Base-by-base conservation (phyloP, 1,140 invertebrate species). In the Ladona fulva region DNA sequence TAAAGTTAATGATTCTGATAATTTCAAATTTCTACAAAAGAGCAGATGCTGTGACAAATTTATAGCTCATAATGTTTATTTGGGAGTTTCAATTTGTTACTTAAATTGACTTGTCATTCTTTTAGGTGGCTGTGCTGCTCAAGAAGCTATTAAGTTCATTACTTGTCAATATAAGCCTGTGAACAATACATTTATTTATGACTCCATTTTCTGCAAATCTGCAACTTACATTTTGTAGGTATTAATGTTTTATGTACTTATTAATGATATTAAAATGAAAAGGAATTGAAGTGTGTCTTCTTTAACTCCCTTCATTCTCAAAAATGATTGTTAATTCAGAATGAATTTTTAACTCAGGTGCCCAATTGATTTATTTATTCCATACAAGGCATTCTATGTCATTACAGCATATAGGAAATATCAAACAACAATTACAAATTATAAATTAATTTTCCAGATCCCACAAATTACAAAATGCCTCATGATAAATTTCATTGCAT, bases 81-180 rank as follows among this genome's bases (percentile, higher is more conserved):
- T 77, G n/a, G 1, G 11, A 76, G 11, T 19, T 25, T 44, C 12
- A 29, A 22, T 25, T 5, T 79, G n/a, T n/a, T n/a, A n/a, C n/a
- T 52, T 24, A 73, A 25, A 6, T 77, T 11, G 10, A 24, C 24
- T 6, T 79, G n/a, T 37, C 81, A 79, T 79, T n/a, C 78, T 84
- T 84, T 16, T 80, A 89, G 91, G 93, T 80, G 98, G 97, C 1
- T 93, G 95, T 83, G 93, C 92, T 59, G 96, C 97, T 16, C 98
- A 99, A 82, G 98, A 99, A 88, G 91, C 92, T 3, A 98, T 99
- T 78, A 99, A 99, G 88, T 87, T 99, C n/a, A 90, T 99, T 74
- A 99, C 98, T 0, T 90, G 91, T 82, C 98, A 99, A 86, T 99
- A 98, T 85, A 94, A 97, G 83, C 97, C 97, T 14, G 89, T 99